Evolutionary conservation across 2,888 invertebrate genomes (phyloP), one percentile per base, ranked within the genome.

Genomic region (Protodeltote pygarga): DNA sequence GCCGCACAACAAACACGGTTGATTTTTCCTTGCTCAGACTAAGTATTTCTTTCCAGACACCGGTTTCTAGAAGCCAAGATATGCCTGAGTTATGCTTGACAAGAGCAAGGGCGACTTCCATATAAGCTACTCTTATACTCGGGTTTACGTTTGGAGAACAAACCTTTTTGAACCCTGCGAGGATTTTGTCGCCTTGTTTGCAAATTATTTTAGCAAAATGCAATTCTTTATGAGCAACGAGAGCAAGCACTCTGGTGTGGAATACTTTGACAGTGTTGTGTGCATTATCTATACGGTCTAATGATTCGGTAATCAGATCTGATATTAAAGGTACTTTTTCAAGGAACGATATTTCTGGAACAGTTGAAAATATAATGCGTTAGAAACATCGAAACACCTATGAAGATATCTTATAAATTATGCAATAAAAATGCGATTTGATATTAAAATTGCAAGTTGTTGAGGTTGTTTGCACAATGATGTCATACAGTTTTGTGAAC

Each of bases 1-100:
- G 94, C 23, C 94, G 92, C 0, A 94, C 93, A 5, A 96, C 94
- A 72, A 96, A 96, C 24, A 96, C 87, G 0, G 96, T 96, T 50
- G 94, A 94, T 77, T 94, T 94, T 40, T 93, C 88, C 63, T 94
- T 93, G 49, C 94, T 94, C 34, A 94, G 93, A 45, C 89, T 90
- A 2, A 96, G 81, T 16, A 95, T 93, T 63, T 94, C 92, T 48
- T 89, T 92, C 96, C 96, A 96, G 8, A 92, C 80, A 9, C 93
- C 94, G 47, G 86, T 89, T 44, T 93, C 83, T n/a, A 94, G 85
- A 2, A 96, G 84, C 94, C 95, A 96, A 16, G 91, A 83, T 17
- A 95, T 77, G 0, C 96, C 96, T 2, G 94, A 89, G 52, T 89
- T 88, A 71, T 96, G 95, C 23, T 88, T 85, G 4, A 94, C 85